Evolutionary conservation across 2,888 invertebrate genomes (phyloP), one percentile per base, ranked within the genome.

Genomic region (Encarsia formosa): DNA sequence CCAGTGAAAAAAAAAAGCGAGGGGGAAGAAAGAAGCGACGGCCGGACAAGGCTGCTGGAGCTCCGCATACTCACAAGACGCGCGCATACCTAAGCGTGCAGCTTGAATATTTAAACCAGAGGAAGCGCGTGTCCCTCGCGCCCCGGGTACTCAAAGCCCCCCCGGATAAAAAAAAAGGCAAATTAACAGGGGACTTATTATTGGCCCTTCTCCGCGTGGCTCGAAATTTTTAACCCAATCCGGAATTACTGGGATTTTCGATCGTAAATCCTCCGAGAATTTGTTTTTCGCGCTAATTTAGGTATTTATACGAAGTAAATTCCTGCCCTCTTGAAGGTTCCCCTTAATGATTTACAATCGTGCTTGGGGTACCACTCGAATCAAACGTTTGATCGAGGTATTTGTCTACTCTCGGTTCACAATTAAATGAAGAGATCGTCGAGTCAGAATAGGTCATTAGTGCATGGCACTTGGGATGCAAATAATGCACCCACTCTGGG

Each of bases 41-140:
- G 15, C 26, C 11, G 26, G 11, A 11, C 26, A 26, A 26, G 26
- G 26, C 26, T 8, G 37, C 22, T 22, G 22, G 43, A 11, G 29
- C 16, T 16, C 44, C 24, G 45, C 45, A 26, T 45, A 19, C 45
- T 20, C 45, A 39, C 31, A 39, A 31, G 46, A 19, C 20, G 34
- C 49, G 49, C 42, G 49, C 49, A 42, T 49, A 49, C 49, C 42
- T 26, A 42, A 20, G 49, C 41, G 15, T 42, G 20, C 32, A 37
- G 18, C 35, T 37, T 37, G 49, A 42, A 49, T 49, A 49, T 49
- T 49, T 43, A 42, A 43, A 2, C 29, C 43, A 35, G 11, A 35
- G 29, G 35, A 15, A 35, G 35, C 40, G 41, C 48, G 41, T 41
- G 41, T 49, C 24, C 15, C n/a, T 9, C 15, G 8, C 8, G 5